These are phyloP conservation scores for Callyntrura guangdongensis DNA, from an alignment of 2,888 invertebrate genomes.

Conservation along the genomic window DNA sequence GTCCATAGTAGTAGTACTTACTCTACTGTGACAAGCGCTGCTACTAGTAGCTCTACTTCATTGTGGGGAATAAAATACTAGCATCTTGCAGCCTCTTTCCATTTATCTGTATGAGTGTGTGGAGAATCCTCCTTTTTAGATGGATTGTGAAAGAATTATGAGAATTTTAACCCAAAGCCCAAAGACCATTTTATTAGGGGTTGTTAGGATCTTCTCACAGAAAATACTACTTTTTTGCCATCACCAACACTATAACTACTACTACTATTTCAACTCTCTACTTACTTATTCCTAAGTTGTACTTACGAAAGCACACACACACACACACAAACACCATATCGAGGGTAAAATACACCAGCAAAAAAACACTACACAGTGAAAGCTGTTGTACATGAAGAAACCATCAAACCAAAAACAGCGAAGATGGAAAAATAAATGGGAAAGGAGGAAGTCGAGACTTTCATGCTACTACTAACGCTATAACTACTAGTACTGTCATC, in stretches of 20 bases:
- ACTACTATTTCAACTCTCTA: neutral
- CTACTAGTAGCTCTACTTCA: too few relatives aligned
- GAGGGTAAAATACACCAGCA: neutral
- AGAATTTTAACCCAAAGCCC: slow-evolving; percentile 78
- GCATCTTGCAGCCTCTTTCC: neutral
- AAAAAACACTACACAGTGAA: neutral
- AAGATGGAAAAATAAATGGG: slow-evolving; percentile 36
- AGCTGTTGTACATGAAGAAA: neutral
- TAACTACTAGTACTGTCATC: neutral
- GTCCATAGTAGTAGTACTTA: neutral
- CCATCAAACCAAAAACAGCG: slow-evolving; percentile 51
- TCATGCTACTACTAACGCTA: slow-evolving; percentile 42
- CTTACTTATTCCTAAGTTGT: neutral
- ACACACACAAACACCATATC: neutral
- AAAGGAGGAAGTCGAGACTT: slow-evolving; percentile 52
- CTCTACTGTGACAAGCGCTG: neutral
- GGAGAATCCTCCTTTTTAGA: slow-evolving; percentile 47
- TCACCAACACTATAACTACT: slow-evolving; percentile 4
- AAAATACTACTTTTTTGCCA: slow-evolving; percentile 13
- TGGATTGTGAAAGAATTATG: slow-evolving; percentile 77
- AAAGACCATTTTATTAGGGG: slow-evolving; percentile 77
- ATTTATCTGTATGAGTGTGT: slow-evolving; percentile 18
- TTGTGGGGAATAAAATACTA: neutral
- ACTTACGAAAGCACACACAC: neutral
- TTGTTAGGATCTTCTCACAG: slow-evolving; percentile 64